Conservation (phyloP, 2,888 invertebrate species). For the Masnerella sp. region DNA sequence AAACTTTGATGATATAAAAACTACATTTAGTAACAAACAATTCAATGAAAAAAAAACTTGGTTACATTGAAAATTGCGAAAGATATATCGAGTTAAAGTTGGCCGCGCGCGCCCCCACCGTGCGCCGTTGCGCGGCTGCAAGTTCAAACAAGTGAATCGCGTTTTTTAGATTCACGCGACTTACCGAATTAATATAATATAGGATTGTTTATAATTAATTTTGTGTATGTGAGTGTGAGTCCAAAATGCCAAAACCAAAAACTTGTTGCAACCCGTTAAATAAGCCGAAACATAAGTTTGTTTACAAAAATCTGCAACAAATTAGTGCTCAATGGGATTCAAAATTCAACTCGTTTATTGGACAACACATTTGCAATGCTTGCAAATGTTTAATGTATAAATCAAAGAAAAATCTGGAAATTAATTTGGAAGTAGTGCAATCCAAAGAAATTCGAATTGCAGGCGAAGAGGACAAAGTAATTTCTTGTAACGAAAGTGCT, state of each 20-base stretch:
- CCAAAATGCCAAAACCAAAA: constrained; percentile 11
- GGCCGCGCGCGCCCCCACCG: neutral
- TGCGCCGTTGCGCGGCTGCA: neutral
- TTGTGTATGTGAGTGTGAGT: no score
- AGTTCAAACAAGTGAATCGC: neutral
- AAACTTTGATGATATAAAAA: neutral
- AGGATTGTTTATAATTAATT: neutral
- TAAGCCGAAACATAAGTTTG: neutral
- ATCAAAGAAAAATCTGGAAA: neutral
- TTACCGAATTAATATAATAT: neutral
- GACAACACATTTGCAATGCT: constrained; percentile 23
- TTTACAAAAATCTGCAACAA: constrained; percentile 10
- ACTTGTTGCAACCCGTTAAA: constrained; percentile 21
- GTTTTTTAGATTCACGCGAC: neutral
- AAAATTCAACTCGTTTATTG: neutral
- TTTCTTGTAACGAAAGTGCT: no score
- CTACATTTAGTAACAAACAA: neutral
- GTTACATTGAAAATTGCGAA: neutral
- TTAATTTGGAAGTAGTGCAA: neutral
- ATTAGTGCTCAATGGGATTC: constrained; percentile 12
- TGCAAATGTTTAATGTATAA: constrained; percentile 18
- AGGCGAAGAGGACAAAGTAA: neutral
- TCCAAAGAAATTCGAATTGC: neutral
- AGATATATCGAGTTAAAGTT: neutral
- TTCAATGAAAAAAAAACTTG: neutral